A percentile compares a stretch with the other conserved stretches of the same genome.
Conservation (phyloP, 2,888 invertebrate genomes). For the Papilio protenor region DNA sequence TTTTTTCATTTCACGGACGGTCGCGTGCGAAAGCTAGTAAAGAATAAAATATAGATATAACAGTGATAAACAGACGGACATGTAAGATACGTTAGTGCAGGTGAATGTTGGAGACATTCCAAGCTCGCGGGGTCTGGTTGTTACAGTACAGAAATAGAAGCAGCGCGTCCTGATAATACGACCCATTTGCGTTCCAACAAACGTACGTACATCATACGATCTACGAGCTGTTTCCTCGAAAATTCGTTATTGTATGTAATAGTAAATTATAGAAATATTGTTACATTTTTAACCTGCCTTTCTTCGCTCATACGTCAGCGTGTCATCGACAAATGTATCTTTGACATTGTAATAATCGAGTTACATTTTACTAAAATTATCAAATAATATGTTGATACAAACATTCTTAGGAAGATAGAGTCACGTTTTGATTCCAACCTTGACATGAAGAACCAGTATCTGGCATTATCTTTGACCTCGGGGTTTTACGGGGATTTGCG, state of each 20-base stretch:
- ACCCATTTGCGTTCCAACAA: slow-evolving; percentile 68
- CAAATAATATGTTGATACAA: neutral
- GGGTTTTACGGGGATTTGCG: slow-evolving; percentile 8
- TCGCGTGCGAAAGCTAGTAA: too few species aligned
- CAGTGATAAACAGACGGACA: slow-evolving; percentile 49
- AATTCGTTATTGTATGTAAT: neutral
- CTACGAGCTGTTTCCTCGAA: slow-evolving; percentile 53
- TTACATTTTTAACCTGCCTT: neutral
- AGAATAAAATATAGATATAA: too few species aligned
- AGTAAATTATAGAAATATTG: neutral
- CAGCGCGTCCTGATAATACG: slow-evolving; percentile 65
- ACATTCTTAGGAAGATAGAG: neutral
- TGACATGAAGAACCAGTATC: slow-evolving; percentile 15
- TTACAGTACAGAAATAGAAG: slow-evolving; percentile 71
- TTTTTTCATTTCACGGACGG: too few species aligned
- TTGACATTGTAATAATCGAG: neutral
- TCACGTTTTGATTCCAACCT: slow-evolving; percentile 1
- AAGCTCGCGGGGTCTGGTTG: slow-evolving; percentile 73
- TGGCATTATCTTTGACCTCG: slow-evolving; percentile 23
- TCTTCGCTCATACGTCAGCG: neutral
- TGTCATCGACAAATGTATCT: neutral
- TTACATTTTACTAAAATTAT: neutral
- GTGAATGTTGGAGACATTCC: slow-evolving; percentile 75
- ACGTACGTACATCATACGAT: slow-evolving; percentile 49
- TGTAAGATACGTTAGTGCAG: slow-evolving; percentile 56